Percentiles rank a stretch among this genome's conserved stretches.
Evolutionary conservation across 2,113 vertebrate genomes (phyloP).

Genomic region (Apistogramma diplotaenia): DNA sequence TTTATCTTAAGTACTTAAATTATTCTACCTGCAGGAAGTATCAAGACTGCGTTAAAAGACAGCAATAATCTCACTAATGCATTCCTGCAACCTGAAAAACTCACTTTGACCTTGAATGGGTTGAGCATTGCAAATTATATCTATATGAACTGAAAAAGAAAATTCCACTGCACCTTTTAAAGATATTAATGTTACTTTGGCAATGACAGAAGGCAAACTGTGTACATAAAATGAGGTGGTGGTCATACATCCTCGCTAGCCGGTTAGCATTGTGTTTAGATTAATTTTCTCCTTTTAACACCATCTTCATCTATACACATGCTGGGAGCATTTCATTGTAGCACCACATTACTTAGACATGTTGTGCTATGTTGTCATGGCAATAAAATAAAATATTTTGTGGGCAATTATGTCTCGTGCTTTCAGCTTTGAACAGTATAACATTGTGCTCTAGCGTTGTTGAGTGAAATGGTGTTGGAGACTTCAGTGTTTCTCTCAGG

Average conservation of each 20-base stretch:
- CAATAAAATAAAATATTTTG: background rate
- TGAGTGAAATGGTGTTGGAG: background rate
- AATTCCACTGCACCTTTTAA: background rate
- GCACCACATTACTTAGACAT: background rate
- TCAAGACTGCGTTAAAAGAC: background rate
- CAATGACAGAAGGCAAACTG: background rate
- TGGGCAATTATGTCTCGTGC: background rate
- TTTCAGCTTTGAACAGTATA: background rate
- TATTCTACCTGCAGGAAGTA: background rate
- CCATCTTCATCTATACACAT: background rate
- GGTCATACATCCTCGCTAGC: background rate
- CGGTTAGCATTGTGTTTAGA: background rate
- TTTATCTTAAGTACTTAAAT: background rate
- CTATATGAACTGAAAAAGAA: too few species aligned
- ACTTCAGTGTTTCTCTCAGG: background rate
- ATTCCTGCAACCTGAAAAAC: background rate
- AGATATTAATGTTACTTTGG: background rate
- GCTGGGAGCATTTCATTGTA: background rate
- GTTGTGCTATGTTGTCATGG: background rate
- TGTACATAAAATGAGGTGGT: background rate
- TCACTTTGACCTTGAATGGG: too few species aligned
- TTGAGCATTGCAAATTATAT: background rate
- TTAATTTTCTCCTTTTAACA: background rate
- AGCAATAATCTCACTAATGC: background rate
- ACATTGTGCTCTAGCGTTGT: background rate